Evolutionary conservation across 2,797 vertebrate genomes (phyloP), one percentile per base, ranked within the genome.

Genomic region (Takifugu rubripes): DNA sequence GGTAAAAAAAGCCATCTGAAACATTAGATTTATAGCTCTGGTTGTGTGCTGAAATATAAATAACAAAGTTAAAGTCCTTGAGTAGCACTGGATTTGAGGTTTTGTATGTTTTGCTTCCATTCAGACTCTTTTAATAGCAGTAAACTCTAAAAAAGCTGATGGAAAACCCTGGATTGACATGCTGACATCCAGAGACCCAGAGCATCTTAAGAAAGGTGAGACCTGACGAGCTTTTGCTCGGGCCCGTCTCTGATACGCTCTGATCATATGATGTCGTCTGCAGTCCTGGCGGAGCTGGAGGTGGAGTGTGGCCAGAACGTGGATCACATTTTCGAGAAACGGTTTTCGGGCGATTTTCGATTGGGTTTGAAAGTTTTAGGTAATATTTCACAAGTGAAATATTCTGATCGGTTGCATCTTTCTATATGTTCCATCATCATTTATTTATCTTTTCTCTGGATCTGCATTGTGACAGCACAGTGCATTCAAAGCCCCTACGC

Each of bases 231-330:
- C n/a, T 21, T 17, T 17, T 46, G 21, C 3, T 25, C 3, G 4
- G 3, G 4, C 10, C 25, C 17, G 10, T 25, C 25, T 25, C 17
- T 46, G 16, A 21, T 21, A 11, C 6, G 5, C 1, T 5, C 2
- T 48, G 47, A 44, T 43, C 14, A 2, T 45, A 26, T 25, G 2
- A 21, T n/a, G 0, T 59, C 3, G 1, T 1, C 26, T 24, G 11
- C 68, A 92, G 91, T 92, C 54, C 49, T 92, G 14, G 68, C 69
- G 36, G 70, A 64, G 2, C 50, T 91, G 73, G 87, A 91, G 71
- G 25, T 72, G 49, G 42, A 81, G 49, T 70, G 1, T 0, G 77
- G 68, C 16, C 79, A 83, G 66, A 25, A 17, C 10, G 25, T 80
- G 65, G 72, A 66, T 4, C 69, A 84, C 21, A 0, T 10, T 15